Conservation (phyloP, 2,888 invertebrate species). For the Cephus runcator region DNA sequence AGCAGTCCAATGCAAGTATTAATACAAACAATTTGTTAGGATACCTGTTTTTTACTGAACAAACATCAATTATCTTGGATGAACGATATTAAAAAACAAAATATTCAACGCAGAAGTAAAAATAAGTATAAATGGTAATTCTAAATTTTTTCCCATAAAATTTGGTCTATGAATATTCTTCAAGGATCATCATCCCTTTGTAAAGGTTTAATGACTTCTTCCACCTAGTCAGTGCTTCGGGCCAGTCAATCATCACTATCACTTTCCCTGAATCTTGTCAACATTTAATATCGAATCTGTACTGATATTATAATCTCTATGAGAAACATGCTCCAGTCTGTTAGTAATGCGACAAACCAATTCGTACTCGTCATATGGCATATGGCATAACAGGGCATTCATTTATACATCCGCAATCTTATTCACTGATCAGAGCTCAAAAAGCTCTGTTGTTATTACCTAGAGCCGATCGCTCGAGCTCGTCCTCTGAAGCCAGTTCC, state of each 20-base stretch:
- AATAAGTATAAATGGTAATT: background rate
- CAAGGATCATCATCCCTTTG: background rate
- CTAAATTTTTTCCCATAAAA: background rate
- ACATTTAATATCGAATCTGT: background rate
- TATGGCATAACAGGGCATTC: background rate
- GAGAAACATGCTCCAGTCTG: background rate
- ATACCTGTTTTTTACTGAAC: background rate
- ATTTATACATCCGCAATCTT: background rate
- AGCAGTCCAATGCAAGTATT: background rate
- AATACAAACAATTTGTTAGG: background rate
- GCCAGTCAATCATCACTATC: background rate
- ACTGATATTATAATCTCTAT: background rate
- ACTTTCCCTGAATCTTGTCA: background rate
- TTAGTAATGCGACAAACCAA: background rate
- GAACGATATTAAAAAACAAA: background rate
- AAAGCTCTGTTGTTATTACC: background rate
- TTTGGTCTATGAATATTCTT: background rate
- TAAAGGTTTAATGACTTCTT: background rate
- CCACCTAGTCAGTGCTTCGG: background rate
- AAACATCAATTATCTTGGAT: background rate
- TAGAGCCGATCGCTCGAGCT: conserved; percentile 53
- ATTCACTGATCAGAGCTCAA: background rate
- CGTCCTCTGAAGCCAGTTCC: conserved; percentile 67
- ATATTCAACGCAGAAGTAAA: background rate
- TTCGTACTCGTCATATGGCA: background rate